These are phyloP conservation scores for Craterocephalus amniculus DNA, from an alignment of 2,797 vertebrate species.

Conservation along the genomic window DNA sequence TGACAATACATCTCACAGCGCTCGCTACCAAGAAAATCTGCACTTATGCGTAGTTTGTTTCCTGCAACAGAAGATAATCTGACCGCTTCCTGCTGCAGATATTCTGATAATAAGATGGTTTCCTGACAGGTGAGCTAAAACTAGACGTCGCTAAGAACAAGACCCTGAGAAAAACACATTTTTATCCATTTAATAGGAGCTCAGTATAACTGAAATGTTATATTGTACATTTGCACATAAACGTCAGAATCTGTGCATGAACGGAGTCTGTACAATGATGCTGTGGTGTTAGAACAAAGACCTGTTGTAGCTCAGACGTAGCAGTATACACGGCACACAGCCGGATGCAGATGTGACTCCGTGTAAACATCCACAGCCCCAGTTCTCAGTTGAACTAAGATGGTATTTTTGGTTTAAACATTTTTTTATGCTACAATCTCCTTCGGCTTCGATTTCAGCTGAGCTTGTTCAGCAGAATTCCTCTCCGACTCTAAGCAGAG, in stretches of 20 bases:
- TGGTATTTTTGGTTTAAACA: background rate
- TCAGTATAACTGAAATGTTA: background rate
- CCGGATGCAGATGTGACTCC: too few relatives aligned
- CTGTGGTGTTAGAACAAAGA: background rate
- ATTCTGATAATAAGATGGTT: background rate
- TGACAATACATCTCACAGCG: background rate
- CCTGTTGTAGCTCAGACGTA: too few relatives aligned
- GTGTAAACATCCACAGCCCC: too few relatives aligned
- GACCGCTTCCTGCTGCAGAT: background rate
- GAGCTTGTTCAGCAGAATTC: background rate
- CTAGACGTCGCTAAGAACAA: background rate
- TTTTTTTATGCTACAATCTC: background rate
- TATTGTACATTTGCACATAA: background rate
- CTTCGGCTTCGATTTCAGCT: background rate
- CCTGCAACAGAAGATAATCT: too few relatives aligned
- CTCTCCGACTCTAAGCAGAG: too few relatives aligned
- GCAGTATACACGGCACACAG: too few relatives aligned
- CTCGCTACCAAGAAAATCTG: background rate
- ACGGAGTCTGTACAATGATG: too few relatives aligned
- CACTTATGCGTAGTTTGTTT: too few relatives aligned
- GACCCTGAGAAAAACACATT: background rate
- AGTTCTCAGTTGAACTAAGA: background rate
- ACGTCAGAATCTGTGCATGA: background rate
- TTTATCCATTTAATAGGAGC: background rate
- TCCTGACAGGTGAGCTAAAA: background rate